phyloP scores from a whole-genome alignment of 2,797 vertebrate species.

The Poecile montanus region DNA sequence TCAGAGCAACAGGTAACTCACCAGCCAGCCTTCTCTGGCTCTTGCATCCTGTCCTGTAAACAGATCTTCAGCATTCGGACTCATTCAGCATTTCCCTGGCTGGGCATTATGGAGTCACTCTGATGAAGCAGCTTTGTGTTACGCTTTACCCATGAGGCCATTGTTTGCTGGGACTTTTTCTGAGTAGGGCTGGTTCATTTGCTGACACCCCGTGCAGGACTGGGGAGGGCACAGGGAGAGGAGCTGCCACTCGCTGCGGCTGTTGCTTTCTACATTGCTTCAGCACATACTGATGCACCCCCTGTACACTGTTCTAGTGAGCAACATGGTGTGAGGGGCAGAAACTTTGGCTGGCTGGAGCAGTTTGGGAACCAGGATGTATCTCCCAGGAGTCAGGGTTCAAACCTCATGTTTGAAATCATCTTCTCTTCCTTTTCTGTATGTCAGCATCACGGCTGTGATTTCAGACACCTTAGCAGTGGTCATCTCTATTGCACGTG shows the following conservation, averaged over 20 bases:
- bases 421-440: neutral
- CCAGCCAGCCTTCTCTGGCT: constrained; percentile 55
- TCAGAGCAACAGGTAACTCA: constrained; percentile 81
- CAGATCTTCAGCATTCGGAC: constrained; percentile 61
- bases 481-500: constrained; percentile 2
- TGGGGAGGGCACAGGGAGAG: constrained; percentile 23
- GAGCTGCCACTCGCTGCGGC: constrained; percentile 66
- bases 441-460: neutral
- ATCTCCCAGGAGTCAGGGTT: neutral
- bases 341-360: constrained; percentile 1
- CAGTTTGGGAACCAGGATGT: neutral
- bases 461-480: neutral
- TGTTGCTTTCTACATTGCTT: constrained; percentile 73
- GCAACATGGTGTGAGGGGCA: neutral
- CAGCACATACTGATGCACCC: constrained; percentile 22
- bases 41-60: constrained; percentile 24
- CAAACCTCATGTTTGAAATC: neutral
- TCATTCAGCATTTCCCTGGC: constrained; percentile 75
- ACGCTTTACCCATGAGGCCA: constrained; percentile 73
- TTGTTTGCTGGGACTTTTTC: constrained; percentile 45
- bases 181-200: constrained; percentile 59
- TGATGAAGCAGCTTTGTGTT: constrained; percentile 72
- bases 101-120: constrained; percentile 58
- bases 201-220: constrained; percentile 25
- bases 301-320: neutral